phyloP scores from a whole-genome alignment of 2,888 invertebrate species.

The Teinopalpus imperialis region DNA sequence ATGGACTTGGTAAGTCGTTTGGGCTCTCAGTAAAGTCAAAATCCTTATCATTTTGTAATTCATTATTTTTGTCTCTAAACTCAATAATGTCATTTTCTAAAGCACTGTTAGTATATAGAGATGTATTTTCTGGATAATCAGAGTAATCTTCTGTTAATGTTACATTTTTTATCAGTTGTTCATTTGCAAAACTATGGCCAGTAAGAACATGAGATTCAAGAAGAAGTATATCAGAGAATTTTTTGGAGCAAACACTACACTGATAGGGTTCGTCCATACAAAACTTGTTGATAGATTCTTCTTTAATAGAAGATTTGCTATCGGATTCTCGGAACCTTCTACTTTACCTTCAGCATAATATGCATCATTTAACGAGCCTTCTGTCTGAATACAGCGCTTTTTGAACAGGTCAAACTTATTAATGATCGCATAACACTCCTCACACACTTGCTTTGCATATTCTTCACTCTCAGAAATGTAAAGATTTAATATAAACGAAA shows the following conservation, averaged over 20 bases:
- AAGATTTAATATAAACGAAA: conserved; percentile 53
- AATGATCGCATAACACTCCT: conserved; percentile 52
- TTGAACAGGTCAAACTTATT: conserved; percentile 58
- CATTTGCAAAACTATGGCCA: conserved; percentile 21
- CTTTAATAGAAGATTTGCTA: conserved; percentile 11
- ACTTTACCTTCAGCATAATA: conserved; percentile 30
- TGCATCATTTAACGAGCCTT: conserved; percentile 48
- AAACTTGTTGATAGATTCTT: conserved; percentile 13
- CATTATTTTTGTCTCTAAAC: conserved; percentile 26
- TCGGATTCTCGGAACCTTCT: not conserved
- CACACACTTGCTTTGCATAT: conserved; percentile 63
- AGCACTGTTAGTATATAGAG: conserved; percentile 5
- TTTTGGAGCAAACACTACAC: conserved; percentile 34
- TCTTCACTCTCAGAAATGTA: conserved; percentile 47
- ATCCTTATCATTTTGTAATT: conserved; percentile 17
- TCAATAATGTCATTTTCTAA: conserved; percentile 20
- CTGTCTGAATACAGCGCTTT: conserved; percentile 56
- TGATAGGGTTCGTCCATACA: conserved; percentile 30
- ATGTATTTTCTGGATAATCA: conserved; percentile 14
- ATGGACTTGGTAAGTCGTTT: conserved; percentile 26
- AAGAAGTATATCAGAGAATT: conserved; percentile 28
- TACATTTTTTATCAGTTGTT: conserved; percentile 16
- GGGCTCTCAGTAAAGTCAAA: conserved; percentile 29
- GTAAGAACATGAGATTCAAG: conserved; percentile 33
- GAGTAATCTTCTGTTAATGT: conserved; percentile 22